Evolutionary conservation across 2,113 vertebrate genomes (phyloP), one percentile per base, ranked within the genome.

Genomic region (Psammodynastes pulverulentus): DNA sequence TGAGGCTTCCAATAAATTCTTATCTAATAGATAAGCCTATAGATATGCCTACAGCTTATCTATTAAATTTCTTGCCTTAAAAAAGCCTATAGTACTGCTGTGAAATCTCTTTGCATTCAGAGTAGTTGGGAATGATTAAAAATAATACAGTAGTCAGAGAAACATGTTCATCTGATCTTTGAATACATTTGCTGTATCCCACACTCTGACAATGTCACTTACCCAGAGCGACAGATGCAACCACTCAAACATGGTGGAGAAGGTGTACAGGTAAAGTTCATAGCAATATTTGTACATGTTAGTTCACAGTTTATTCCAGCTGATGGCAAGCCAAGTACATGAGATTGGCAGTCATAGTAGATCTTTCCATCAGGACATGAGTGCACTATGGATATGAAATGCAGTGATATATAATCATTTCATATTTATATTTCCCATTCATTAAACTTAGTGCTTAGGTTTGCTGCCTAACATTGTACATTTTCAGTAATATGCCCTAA

Each of bases 231-330:
- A 54, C 99, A 99, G 95, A 99, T 96, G 92, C 99, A 99, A 95
- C 99, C 99, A 56, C 98, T 98, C 94, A 99, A 98, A 96, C 99
- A 99, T 1, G 98, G 98, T 86, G 98, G 99, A 84, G 97, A 98
- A 29, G 98, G 99, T 17, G 98, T 97, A 91, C 99, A 99, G 91
- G 99, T 99, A 95, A 99, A 98, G 96, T 99, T 99, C 98, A 99
- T 98, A 97, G 99, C 99, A 95, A 99, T 97, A 95, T 99, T 99
- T 0, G 97, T 97, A 96, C 99, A 99, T 7, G 99, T 99, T 8
- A 98, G 96, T 91, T 98, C 98, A 58, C 99, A 99, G 12, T 98
- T 99, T 94, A 98, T 94, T 34, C 99, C 99, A 0, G 98, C 96
- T 54, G 98, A 97, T 92, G 98, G 98, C 86, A 98, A 96, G 29